Conservation (phyloP, 2,888 invertebrate species). For the Brenthis ino region DNA sequence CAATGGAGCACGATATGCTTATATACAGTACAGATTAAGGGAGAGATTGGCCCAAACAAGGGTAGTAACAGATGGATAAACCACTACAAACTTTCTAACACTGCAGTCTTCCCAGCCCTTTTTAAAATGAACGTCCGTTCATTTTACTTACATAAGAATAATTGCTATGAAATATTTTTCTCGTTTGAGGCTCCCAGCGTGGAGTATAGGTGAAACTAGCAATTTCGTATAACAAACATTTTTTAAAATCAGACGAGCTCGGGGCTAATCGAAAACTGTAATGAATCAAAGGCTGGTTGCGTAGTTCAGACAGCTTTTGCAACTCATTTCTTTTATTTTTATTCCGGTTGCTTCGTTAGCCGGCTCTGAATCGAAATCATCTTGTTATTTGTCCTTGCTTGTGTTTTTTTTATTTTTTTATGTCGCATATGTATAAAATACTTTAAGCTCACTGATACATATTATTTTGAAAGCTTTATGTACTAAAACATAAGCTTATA, state of each 20-base stretch:
- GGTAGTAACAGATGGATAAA: too few relatives aligned
- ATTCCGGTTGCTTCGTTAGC: conserved; percentile 67
- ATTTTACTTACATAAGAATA: conserved; percentile 9
- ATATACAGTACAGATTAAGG: too few relatives aligned
- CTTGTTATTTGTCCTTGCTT: conserved; percentile 33
- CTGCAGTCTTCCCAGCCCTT: conserved; percentile 1
- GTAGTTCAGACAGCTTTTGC: conserved; percentile 65
- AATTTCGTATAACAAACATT: conserved; percentile 39
- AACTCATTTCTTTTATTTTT: conserved; percentile 58
- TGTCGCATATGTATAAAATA: conserved; percentile 17
- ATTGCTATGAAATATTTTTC: conserved; percentile 10
- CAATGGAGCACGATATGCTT: too few relatives aligned
- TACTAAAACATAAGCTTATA: too few relatives aligned
- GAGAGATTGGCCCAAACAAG: too few relatives aligned
- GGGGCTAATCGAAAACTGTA: conserved; percentile 76
- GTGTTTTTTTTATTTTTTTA: conserved; percentile 18
- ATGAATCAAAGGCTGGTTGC: conserved; percentile 79
- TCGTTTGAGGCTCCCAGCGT: conserved; percentile 7
- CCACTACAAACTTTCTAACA: too few relatives aligned
- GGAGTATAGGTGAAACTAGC: conserved; percentile 26
- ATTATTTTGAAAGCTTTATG: too few relatives aligned
- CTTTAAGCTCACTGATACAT: background rate
- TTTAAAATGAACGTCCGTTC: background rate
- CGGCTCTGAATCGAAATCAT: conserved; percentile 62
- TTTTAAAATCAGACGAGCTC: conserved; percentile 39